Base-by-base conservation (phyloP, 2,797 vertebrate genomes). In the Vipera latastei region DNA sequence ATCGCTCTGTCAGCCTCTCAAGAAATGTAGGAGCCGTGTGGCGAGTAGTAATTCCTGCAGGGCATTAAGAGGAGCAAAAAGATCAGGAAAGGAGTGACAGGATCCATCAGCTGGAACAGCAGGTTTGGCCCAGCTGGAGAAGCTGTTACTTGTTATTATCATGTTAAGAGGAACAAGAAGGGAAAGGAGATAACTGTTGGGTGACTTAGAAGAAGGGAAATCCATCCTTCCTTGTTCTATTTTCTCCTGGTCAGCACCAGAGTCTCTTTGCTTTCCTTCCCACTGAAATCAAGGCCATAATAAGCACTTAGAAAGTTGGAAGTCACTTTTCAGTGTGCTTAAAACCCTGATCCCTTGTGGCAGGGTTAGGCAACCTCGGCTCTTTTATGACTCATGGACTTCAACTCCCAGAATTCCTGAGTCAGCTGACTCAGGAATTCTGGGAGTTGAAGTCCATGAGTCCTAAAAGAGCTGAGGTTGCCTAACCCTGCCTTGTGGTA, bases 221-320 rank as follows among this genome's bases (percentile, higher is more conserved):
- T 25, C 32, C 57, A n/a, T 5, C 63, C 18, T 93, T 73, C 44
- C 32, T 25, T 44, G 73, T 96, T 93, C 95, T 92, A 91, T 93
- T 93, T 86, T 88, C 90, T 93, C 63, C 56, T 55, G 22, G 92
- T 51, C 32, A 91, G 95, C 96, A 95, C 96, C 96, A 96, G 94
- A 93, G 89, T 92, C 89, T 91, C 4, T 91, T 89, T 94, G 88
- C 78, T 86, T 93, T 60, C 11, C 63, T 93, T 16, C 83, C 88
- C 91, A 61, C 44, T 90, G 7, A 91, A 92, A 85, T 86, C 16
- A n/a, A 25, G 16, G 20, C 38, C 8, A 9, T 38, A 78, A 44
- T 44, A n/a, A n/a, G 16, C 3, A 4, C 20, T 51, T 65, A 61
- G 87, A 85, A 91, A 78, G 88, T 22, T 13, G 28, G 88, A 18